Base-by-base conservation (phyloP, 2,888 invertebrate species). In the Dryadula phaetusa region DNA sequence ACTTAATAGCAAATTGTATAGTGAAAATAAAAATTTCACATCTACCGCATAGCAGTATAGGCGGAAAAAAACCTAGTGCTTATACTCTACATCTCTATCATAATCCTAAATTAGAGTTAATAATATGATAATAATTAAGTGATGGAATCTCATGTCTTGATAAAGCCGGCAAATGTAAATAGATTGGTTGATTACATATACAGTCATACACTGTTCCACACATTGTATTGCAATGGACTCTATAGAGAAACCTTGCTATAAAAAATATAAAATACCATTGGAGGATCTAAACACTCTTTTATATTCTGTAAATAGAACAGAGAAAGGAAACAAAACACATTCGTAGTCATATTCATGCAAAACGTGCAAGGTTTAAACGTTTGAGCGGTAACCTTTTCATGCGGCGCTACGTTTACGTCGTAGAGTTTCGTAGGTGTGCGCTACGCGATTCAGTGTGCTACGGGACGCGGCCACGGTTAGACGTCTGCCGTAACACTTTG, bases 371-470 rank as follows among this genome's bases (percentile, higher is more conserved):
- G 88, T 81, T 86, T 88, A 88, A 88, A 82, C 82, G 87, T 81
- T 86, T 85, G 82, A 84, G 76, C 77, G 81, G 85, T 85, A 86
- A 88, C 88, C 89, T 90, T 88, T 90, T 88, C 88, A 85, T 82
- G 77, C 74, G 79, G 79, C 78, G 82, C 76, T 78, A 77, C 75
- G 75, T 72, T 71, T 44, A 60, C 72, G 70, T 70, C 71, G 76
- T 77, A 67, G 79, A 75, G 79, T 78, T 75, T 61, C 73, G 83
- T 80, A 79, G 80, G 77, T 80, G 84, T 81, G 84, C 82, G 83
- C 82, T 83, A 82, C 83, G 74, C 25, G 37, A 62, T 60, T 62
- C 86, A 88, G 88, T 89, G 77, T 78, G 83, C 88, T 87, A 86
- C 87, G 85, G 75, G 75, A 71, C 75, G 74, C 79, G 80, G 75